These are phyloP conservation scores for Lagopus leucura DNA, from an alignment of 2,113 vertebrate genomes.

Conservation along the genomic window DNA sequence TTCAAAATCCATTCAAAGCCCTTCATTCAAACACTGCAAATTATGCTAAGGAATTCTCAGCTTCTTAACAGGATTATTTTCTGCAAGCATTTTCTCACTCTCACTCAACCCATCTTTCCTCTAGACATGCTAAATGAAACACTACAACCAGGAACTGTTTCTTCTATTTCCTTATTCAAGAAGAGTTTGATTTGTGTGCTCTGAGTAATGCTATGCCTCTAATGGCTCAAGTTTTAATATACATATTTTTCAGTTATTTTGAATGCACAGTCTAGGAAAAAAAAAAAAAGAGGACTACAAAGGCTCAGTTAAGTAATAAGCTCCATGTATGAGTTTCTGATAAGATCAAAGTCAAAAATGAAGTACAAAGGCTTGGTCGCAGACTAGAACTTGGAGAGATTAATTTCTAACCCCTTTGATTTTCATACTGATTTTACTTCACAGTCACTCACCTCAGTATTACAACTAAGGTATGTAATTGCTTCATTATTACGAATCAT, in stretches of 20 bases:
- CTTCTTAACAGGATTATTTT: neutral
- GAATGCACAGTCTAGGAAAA: neutral
- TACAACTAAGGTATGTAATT: neutral
- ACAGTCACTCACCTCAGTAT: neutral
- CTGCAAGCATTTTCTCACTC: neutral
- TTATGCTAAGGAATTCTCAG: neutral
- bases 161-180: neutral
- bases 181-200: neutral
- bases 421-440: neutral
- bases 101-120: neutral
- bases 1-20: neutral
- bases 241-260: neutral
- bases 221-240: neutral
- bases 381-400: neutral
- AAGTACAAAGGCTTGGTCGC: neutral
- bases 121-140: neutral
- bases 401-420: neutral
- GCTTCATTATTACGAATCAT: neutral
- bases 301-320: neutral
- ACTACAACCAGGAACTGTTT: neutral
- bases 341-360: accelerated
- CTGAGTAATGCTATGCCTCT: neutral
- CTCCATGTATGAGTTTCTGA: neutral
- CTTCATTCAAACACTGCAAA: neutral
- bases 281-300: neutral